These are phyloP conservation scores for Omphaloscelis lunosa DNA, from an alignment of 2,888 invertebrate species.

Conservation along the genomic window DNA sequence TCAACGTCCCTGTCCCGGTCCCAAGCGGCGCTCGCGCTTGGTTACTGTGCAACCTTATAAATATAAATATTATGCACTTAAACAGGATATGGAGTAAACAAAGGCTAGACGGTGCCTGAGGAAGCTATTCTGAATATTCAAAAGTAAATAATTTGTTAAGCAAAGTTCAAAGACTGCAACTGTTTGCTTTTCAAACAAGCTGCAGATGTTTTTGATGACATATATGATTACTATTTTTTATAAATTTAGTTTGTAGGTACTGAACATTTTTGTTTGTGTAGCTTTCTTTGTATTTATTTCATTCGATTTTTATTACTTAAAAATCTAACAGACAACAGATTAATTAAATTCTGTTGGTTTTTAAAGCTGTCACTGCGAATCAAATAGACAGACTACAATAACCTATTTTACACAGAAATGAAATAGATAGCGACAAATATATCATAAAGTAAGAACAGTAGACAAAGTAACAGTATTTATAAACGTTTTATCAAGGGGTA, in stretches of 20 bases:
- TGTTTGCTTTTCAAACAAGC: slow-evolving; percentile 15
- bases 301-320: too few species aligned
- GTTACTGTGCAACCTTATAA: slow-evolving; percentile 30
- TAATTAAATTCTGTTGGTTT: not conserved
- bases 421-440: not conserved
- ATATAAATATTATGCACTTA: slow-evolving; percentile 49
- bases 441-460: not conserved
- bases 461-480: slow-evolving; percentile 18
- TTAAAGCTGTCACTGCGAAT: not conserved
- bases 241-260: not conserved
- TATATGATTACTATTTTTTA: not conserved
- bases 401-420: not conserved
- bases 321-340: too few species aligned
- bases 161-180: slow-evolving; percentile 34
- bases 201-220: not conserved
- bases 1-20: slow-evolving; percentile 77
- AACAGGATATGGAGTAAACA: slow-evolving; percentile 49
- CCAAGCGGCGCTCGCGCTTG: slow-evolving; percentile 51
- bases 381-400: not conserved
- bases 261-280: not conserved
- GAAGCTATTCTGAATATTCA: slow-evolving; percentile 46
- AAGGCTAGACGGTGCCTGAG: slow-evolving; percentile 32
- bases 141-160: slow-evolving; percentile 21
- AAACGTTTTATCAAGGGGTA: too few species aligned
- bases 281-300: not conserved